These are phyloP conservation scores for Myotis yumanensis DNA, from an alignment of 2,113 vertebrate genomes.

Conservation along the genomic window DNA sequence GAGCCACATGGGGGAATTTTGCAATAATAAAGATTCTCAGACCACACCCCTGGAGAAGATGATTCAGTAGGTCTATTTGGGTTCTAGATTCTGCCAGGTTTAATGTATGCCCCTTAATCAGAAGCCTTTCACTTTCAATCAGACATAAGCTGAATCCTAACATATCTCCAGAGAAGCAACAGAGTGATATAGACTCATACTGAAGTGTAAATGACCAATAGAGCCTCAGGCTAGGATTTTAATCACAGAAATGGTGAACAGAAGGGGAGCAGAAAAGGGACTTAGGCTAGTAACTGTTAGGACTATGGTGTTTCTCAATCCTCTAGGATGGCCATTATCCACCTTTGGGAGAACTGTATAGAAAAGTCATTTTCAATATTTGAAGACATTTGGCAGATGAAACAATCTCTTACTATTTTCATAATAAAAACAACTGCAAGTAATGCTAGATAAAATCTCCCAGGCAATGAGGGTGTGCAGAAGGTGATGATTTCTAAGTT, in stretches of 20 bases:
- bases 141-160: not conserved
- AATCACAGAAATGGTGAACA: not conserved
- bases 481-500: slow-evolving; percentile 17
- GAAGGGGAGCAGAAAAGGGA: not conserved
- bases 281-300: not conserved
- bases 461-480: not conserved
- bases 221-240: not conserved
- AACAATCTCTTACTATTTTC: slow-evolving; percentile 7
- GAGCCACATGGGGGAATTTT: not conserved
- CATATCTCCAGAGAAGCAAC: not conserved
- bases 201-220: not conserved
- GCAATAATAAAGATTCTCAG: not conserved
- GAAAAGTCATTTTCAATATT: slow-evolving; percentile 42
- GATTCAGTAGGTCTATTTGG: not conserved
- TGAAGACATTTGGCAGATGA: slow-evolving; percentile 46
- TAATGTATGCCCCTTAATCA: not conserved
- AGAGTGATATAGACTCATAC: not conserved
- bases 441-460: slow-evolving; percentile 23
- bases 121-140: not conserved
- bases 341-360: not conserved
- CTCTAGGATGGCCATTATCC: not conserved
- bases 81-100: not conserved
- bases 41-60: not conserved
- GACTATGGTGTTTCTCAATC: not conserved
- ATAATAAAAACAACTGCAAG: not conserved